phyloP scores from a whole-genome alignment of 2,113 vertebrate genomes.

The Colistium nudipinnis region DNA sequence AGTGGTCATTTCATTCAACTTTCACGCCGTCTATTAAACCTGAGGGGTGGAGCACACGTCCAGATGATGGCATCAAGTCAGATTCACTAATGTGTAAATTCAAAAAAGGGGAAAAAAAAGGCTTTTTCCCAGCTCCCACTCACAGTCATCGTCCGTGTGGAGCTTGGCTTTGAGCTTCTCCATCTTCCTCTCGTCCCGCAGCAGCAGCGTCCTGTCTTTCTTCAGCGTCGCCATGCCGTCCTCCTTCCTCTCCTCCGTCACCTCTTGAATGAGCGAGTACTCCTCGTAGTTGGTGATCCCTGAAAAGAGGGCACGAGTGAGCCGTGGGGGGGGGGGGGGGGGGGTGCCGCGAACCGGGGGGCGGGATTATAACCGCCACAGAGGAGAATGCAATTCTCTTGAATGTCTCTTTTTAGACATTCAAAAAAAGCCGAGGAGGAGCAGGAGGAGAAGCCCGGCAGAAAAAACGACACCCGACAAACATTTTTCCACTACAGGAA shows the following conservation, averaged over 20 bases:
- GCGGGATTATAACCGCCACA: not conserved
- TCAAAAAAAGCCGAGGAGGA: slow-evolving; percentile 54
- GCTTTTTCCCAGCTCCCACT: slow-evolving; percentile 71
- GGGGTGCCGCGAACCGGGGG: not conserved
- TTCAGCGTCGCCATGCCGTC: slow-evolving; percentile 92
- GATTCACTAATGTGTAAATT: slow-evolving; percentile 17
- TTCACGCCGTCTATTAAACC: slow-evolving; percentile 35
- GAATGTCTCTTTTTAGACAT: slow-evolving; percentile 49
- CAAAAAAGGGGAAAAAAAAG: not conserved
- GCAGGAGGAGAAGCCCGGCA: slow-evolving; percentile 58
- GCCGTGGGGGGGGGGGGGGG: slow-evolving; percentile 1
- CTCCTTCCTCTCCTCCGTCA: slow-evolving; percentile 92
- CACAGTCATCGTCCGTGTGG: slow-evolving; percentile 97
- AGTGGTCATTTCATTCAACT: slow-evolving; percentile 43
- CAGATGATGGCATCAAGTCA: slow-evolving; percentile 22
- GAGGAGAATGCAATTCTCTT: slow-evolving; percentile 27
- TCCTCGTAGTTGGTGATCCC: slow-evolving; percentile 99
- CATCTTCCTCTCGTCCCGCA: slow-evolving; percentile 97
- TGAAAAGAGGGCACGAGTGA: slow-evolving; percentile 74
- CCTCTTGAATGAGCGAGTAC: slow-evolving; percentile 97
- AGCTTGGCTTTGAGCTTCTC: slow-evolving; percentile 99
- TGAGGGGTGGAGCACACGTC: slow-evolving; percentile 18
- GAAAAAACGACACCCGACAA: slow-evolving; percentile 66
- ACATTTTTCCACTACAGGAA: slow-evolving; percentile 67
- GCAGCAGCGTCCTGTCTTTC: slow-evolving; percentile 91